Conservation (phyloP, 2,797 vertebrate species). For the Sebastes trivittatus region DNA sequence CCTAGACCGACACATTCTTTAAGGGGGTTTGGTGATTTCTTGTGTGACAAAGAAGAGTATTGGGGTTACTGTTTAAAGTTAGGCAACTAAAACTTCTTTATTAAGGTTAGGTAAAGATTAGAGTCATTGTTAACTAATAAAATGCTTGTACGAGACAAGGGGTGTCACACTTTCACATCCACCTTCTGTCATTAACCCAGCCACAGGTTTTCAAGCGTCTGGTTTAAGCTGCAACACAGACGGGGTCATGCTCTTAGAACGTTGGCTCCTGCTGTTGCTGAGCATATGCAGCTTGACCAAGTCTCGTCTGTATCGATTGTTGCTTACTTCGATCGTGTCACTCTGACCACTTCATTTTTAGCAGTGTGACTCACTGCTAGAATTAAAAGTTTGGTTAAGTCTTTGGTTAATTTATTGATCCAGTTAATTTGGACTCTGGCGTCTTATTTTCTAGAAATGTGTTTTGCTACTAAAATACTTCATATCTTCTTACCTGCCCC, state of each 20-base stretch:
- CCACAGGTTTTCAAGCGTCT: not conserved
- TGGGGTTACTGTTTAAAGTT: not conserved
- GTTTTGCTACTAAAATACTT: not conserved
- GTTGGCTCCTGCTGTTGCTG: not conserved
- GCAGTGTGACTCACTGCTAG: not conserved
- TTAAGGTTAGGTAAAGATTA: not conserved
- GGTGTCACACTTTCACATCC: not conserved
- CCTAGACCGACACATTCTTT: not conserved
- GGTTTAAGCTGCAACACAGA: not conserved
- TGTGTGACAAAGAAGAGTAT: not conserved
- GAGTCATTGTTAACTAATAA: not conserved
- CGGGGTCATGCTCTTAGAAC: not conserved
- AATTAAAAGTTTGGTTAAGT: not conserved
- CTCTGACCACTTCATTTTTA: not conserved
- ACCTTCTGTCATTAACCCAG: not conserved
- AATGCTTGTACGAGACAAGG: not conserved
- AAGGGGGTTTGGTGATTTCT: not conserved
- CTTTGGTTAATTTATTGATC: not conserved
- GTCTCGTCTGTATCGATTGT: not conserved
- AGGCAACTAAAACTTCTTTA: not conserved
- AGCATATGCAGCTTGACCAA: not conserved
- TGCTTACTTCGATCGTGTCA: not conserved
- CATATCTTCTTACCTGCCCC: slow-evolving; percentile 89
- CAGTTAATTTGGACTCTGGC: not conserved
- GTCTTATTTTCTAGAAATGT: not conserved